Percentiles rank a stretch among this genome's conserved stretches.
phyloP scores from a whole-genome alignment of 2,797 vertebrate genomes.

The Craterocephalus amniculus region DNA sequence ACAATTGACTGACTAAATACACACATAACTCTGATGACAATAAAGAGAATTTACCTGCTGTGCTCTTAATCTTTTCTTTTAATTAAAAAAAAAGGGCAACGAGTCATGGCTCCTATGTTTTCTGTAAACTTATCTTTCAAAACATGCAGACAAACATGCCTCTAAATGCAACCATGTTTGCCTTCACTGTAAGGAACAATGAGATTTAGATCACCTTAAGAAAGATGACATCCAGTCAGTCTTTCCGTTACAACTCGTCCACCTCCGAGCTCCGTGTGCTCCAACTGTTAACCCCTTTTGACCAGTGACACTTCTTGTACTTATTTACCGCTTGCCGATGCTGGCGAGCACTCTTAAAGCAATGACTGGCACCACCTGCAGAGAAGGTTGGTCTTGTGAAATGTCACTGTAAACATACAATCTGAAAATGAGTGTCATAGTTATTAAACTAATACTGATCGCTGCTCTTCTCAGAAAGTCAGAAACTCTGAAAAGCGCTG shows the following conservation, averaged over 20 bases:
- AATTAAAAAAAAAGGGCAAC: conserved; percentile 22
- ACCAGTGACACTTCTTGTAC: conserved; percentile 41
- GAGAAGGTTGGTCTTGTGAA: conserved; percentile 37
- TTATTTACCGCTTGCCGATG: conserved; percentile 35
- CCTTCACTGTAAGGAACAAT: conserved; percentile 40
- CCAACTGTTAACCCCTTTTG: conserved; percentile 39
- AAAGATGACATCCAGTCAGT: conserved; percentile 24
- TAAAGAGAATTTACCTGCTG: conserved; percentile 9
- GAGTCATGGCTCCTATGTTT: conserved; percentile 8
- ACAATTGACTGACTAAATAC: conserved; percentile 34
- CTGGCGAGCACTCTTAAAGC: conserved; percentile 24
- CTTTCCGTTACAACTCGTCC: conserved; percentile 28
- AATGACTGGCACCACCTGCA: conserved; percentile 30
- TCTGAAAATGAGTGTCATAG: conserved; percentile 14
- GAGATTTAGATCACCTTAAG: conserved; percentile 41
- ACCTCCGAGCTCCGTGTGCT: conserved; percentile 27
- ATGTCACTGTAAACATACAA: conserved; percentile 43
- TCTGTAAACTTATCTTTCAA: conserved; percentile 49
- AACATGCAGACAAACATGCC: conserved; percentile 32
- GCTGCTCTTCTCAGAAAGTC: neutral
- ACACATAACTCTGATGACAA: conserved; percentile 17
- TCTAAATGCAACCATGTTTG: conserved; percentile 35
- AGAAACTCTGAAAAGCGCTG: conserved; percentile 2
- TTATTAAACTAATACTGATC: neutral
- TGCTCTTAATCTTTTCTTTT: conserved; percentile 21